These are phyloP conservation scores for Panurus biarmicus DNA, from an alignment of 2,113 vertebrate genomes.

Conservation along the genomic window DNA sequence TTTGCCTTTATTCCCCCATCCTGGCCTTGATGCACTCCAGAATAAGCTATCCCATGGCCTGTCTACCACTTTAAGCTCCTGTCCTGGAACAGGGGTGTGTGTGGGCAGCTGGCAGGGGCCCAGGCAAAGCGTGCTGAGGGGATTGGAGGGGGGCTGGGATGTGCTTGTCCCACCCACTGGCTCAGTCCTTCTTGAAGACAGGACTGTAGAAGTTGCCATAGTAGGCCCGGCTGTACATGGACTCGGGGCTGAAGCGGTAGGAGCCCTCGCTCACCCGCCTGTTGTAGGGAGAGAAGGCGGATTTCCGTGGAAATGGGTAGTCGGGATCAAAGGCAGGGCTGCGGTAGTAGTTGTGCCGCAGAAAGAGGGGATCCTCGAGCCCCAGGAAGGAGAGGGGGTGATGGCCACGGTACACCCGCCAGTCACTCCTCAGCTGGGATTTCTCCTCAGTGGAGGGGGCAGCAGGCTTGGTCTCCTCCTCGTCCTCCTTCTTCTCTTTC, in stretches of 20 bases:
- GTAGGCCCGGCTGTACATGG: conserved; percentile 53
- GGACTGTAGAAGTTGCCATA: conserved; percentile 53
- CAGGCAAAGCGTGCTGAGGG: background rate
- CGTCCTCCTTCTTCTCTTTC: background rate
- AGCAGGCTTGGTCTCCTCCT: background rate
- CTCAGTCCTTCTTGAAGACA: conserved; percentile 71
- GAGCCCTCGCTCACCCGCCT: conserved; percentile 70
- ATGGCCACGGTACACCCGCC: conserved; percentile 28
- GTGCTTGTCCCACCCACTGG: accelerated
- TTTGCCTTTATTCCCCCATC: background rate
- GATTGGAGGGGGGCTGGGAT: background rate
- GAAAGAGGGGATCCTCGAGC: conserved; percentile 48
- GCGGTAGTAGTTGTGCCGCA: conserved; percentile 33
- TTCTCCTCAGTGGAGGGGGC: background rate
- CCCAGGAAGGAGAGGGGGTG: conserved; percentile 51
- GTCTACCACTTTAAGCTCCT: background rate
- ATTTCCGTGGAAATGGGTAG: background rate
- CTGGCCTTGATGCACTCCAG: background rate
- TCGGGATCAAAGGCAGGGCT: conserved; percentile 31
- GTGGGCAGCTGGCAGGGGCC: background rate
- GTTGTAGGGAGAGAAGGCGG: conserved; percentile 7
- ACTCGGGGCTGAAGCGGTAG: conserved; percentile 67
- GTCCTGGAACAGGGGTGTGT: background rate
- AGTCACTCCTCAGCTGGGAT: background rate
- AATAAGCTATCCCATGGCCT: background rate